These are phyloP conservation scores for Melipona beecheii DNA, from an alignment of 2,888 invertebrate genomes.

Conservation along the genomic window DNA sequence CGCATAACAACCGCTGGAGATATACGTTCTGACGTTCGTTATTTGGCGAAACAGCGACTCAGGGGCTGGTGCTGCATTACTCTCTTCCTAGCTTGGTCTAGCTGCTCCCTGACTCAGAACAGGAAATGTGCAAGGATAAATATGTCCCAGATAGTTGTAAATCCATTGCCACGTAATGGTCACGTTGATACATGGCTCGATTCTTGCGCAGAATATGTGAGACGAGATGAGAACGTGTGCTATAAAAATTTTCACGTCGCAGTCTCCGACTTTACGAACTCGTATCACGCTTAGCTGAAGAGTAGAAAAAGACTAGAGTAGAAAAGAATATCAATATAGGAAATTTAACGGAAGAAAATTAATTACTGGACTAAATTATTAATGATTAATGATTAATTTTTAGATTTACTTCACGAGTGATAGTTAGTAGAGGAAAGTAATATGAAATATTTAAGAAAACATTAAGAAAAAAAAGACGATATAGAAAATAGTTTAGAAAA, in stretches of 20 bases:
- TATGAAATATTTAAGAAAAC: background rate
- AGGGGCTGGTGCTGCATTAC: background rate
- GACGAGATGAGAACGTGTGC: background rate
- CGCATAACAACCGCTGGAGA: constrained; percentile 17
- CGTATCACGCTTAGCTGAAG: background rate
- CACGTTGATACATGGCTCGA: background rate
- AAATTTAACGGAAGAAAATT: background rate
- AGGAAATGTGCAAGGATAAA: constrained; percentile 22
- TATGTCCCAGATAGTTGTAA: background rate
- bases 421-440: background rate
- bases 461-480: background rate
- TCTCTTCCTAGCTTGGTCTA: background rate
- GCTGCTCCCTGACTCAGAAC: background rate
- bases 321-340: background rate
- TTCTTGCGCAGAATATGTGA: background rate
- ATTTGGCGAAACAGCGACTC: constrained; percentile 24
- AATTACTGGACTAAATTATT: background rate
- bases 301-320: background rate
- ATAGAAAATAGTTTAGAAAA: background rate
- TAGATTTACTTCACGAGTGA: background rate
- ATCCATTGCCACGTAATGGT: constrained; percentile 3
- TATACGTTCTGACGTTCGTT: constrained; percentile 25
- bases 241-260: background rate
- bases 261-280: background rate
- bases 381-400: too few species aligned